Evolutionary conservation across 2,888 invertebrate genomes (phyloP).

Genomic region (Melinaea marsaeus): DNA sequence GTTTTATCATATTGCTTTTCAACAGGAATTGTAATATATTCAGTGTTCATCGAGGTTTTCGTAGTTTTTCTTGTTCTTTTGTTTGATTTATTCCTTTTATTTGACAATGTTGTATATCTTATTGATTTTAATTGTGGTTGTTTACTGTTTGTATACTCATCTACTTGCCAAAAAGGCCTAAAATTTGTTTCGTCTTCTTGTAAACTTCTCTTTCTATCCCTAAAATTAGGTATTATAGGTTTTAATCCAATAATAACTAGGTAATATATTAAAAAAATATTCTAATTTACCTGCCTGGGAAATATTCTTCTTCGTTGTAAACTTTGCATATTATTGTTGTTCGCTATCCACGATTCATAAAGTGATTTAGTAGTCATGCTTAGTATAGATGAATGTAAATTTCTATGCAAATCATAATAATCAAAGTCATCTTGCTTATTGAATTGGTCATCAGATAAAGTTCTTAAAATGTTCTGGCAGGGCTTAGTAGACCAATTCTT

Average conservation of each 20-base stretch:
- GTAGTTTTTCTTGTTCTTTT: constrained; percentile 34
- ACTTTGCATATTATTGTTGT: constrained; percentile 7
- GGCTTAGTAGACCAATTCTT: constrained; percentile 28
- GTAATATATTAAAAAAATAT: constrained; percentile 1
- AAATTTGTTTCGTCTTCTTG: constrained; percentile 40
- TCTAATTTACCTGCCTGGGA: constrained; percentile 42
- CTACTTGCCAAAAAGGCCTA: constrained; percentile 62
- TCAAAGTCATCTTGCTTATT: constrained; percentile 28
- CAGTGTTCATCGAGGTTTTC: constrained; percentile 41
- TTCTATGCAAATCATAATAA: constrained; percentile 16
- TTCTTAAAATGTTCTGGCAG: constrained; percentile 34
- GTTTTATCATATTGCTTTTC: constrained; percentile 34
- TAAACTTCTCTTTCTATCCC: constrained; percentile 50
- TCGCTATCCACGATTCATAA: constrained; percentile 1
- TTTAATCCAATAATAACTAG: constrained; percentile 32
- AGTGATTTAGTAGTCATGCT: constrained; percentile 4
- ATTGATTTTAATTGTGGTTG: constrained; percentile 48
- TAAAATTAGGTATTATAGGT: constrained; percentile 42
- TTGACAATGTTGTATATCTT: constrained; percentile 56
- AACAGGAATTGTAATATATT: constrained; percentile 54
- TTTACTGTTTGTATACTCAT: constrained; percentile 43
- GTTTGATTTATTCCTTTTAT: constrained; percentile 34
- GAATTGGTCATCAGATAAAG: constrained; percentile 32
- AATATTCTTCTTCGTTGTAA: constrained; percentile 33
- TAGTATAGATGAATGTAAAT: constrained; percentile 1